Percentiles rank a stretch among this genome's conserved stretches.
Evolutionary conservation across 2,888 invertebrate species (phyloP).

Genomic region (Hyposoter didymator): DNA sequence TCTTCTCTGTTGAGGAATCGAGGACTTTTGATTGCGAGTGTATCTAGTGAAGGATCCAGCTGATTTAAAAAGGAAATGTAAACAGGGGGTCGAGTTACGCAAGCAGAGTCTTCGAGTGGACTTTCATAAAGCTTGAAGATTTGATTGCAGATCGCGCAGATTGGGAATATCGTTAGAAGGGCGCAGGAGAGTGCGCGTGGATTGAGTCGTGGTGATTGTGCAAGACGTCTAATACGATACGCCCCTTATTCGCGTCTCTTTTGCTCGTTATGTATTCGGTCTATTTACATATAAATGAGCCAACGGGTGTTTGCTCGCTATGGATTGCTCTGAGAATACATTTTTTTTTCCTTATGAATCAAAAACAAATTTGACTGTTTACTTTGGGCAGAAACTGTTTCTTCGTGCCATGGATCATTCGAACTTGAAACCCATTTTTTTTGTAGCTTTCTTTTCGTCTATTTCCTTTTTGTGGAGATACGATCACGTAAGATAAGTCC

Average conservation of each 20-base stretch:
- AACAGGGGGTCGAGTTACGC: slow-evolving; percentile 74
- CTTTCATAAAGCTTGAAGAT: slow-evolving; percentile 76
- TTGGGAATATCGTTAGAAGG: slow-evolving; percentile 63
- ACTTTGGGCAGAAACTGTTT: not conserved
- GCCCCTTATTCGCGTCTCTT: slow-evolving; percentile 53
- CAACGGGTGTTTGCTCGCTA: slow-evolving; percentile 7
- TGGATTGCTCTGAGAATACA: slow-evolving; percentile 26
- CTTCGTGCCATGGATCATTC: slow-evolving; percentile 33
- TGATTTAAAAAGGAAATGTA: slow-evolving; percentile 67
- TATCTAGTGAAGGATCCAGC: not conserved
- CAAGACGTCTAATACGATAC: slow-evolving; percentile 52
- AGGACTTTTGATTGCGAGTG: slow-evolving; percentile 13
- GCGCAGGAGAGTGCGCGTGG: slow-evolving; percentile 21
- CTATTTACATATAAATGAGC: slow-evolving; percentile 39
- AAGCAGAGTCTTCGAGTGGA: slow-evolving; percentile 70
- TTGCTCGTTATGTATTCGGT: slow-evolving; percentile 30
- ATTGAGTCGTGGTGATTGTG: slow-evolving; percentile 68
- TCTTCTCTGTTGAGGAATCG: too few relatives aligned
- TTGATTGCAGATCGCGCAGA: slow-evolving; percentile 76
- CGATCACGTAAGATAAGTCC: not conserved
- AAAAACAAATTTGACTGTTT: not conserved
- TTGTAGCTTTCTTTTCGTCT: slow-evolving; percentile 1
- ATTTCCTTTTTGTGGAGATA: slow-evolving; percentile 26
- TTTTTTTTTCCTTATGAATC: not conserved
- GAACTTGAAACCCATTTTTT: not conserved